Evolutionary conservation across 2,888 invertebrate species (phyloP).

Genomic region (Ligdia adustata): DNA sequence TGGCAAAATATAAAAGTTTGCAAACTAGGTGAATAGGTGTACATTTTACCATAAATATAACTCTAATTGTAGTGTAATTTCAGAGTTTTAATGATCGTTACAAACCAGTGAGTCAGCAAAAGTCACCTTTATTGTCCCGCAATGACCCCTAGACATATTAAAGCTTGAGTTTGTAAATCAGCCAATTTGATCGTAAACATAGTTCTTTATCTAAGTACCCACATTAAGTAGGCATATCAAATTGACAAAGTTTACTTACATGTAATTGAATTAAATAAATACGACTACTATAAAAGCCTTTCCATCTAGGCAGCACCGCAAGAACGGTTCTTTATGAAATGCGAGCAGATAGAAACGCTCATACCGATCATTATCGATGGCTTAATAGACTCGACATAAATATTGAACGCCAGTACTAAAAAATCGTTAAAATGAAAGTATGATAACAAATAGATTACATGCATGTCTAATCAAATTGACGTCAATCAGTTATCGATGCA

Average conservation of each 20-base stretch:
- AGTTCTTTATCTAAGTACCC: conserved; percentile 18
- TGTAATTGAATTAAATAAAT: too few relatives aligned
- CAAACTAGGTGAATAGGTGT: conserved; percentile 12
- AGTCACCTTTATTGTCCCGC: conserved; percentile 27
- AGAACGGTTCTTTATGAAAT: too few relatives aligned
- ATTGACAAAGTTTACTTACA: conserved; percentile 10
- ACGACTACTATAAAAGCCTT: too few relatives aligned
- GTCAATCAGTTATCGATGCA: too few relatives aligned
- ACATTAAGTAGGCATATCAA: not conserved
- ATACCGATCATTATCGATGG: too few relatives aligned
- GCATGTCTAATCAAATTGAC: too few relatives aligned
- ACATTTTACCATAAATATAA: conserved; percentile 18
- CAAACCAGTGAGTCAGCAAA: conserved; percentile 8
- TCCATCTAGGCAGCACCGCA: too few relatives aligned
- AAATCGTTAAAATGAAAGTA: too few relatives aligned
- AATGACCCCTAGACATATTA: conserved; percentile 25
- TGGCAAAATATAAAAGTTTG: conserved; percentile 23
- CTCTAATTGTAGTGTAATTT: not conserved
- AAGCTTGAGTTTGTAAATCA: conserved; percentile 25
- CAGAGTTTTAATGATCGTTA: not conserved
- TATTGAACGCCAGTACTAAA: too few relatives aligned
- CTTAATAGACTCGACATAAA: too few relatives aligned
- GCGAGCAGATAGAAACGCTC: too few relatives aligned
- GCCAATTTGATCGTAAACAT: conserved; percentile 19
- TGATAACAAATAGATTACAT: too few relatives aligned